These are phyloP conservation scores for Chaenogobius annularis DNA, from an alignment of 2,113 vertebrate species.

Conservation along the genomic window DNA sequence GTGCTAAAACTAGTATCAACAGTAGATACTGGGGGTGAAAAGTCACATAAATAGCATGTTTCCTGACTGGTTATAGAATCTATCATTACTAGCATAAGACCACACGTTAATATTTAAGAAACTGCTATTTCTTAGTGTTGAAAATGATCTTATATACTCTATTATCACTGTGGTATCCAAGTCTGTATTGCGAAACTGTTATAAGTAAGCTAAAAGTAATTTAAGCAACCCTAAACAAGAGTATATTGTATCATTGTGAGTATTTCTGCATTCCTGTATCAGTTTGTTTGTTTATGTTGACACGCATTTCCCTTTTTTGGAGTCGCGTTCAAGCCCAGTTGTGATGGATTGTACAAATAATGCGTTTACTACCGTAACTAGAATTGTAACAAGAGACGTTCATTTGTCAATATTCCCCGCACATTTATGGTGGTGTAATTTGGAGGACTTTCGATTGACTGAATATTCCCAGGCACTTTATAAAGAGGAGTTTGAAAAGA, in stretches of 20 bases:
- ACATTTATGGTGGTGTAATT: neutral
- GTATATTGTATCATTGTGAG: neutral
- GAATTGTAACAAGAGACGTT: neutral
- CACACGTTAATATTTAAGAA: neutral
- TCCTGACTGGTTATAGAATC: neutral
- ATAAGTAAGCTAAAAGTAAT: no score
- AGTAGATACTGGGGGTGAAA: neutral
- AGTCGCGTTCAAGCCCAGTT: neutral
- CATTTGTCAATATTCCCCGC: neutral
- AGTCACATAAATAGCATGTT: neutral
- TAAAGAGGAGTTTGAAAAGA: slow-evolving; percentile 97
- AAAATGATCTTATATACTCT: no score
- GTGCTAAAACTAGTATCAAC: neutral
- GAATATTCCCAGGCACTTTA: slow-evolving; percentile 84
- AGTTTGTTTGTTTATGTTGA: neutral
- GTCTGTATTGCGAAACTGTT: no score
- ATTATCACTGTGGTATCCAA: no score
- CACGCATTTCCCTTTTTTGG: neutral
- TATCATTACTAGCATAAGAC: neutral
- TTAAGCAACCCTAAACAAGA: no score
- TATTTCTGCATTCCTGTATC: neutral
- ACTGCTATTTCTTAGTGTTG: no score
- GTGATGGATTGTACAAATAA: neutral
- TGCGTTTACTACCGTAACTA: neutral
- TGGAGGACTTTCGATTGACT: slow-evolving; percentile 8